phyloP scores from a whole-genome alignment of 2,797 vertebrate species.

The Amblyraja radiata region DNA sequence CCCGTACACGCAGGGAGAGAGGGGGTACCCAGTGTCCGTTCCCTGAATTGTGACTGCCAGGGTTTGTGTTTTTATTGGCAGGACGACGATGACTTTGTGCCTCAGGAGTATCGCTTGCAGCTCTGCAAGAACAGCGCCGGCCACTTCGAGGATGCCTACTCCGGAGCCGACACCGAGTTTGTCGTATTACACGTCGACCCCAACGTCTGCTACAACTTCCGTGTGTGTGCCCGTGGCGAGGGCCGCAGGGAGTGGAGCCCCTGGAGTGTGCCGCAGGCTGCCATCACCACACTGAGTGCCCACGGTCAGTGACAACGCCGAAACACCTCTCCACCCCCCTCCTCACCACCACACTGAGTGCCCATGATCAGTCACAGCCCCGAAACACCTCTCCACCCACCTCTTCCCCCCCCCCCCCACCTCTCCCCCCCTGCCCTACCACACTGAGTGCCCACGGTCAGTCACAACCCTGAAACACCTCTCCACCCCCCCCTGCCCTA shows the following conservation, averaged over 20 bases:
- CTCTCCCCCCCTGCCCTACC: too few species aligned
- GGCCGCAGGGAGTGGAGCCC: constrained; percentile 93
- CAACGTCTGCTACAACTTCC: constrained; percentile 77
- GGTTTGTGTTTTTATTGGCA: constrained; percentile 44
- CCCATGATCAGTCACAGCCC: too few species aligned
- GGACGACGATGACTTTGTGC: constrained; percentile 87
- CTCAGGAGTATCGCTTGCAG: constrained; percentile 85
- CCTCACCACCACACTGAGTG: too few species aligned
- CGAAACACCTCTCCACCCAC: too few species aligned
- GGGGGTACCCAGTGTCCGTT: background rate
- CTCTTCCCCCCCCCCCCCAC: too few species aligned
- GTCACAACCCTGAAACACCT: too few species aligned
- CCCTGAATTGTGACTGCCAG: background rate
- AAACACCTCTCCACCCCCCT: too few species aligned
- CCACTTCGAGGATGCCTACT: constrained; percentile 83
- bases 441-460: too few species aligned
- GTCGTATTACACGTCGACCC: constrained; percentile 84
- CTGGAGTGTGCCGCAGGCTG: constrained; percentile 82
- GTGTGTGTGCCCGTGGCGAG: constrained; percentile 83
- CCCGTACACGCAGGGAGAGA: too few species aligned
- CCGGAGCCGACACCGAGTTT: constrained; percentile 80
- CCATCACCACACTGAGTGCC: constrained; percentile 73
- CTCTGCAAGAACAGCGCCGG: constrained; percentile 65
- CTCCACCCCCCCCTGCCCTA: too few species aligned
- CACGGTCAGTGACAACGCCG: constrained; percentile 61